Evolutionary conservation across 2,113 vertebrate genomes (phyloP).

Genomic region (Mandrillus leucophaeus): DNA sequence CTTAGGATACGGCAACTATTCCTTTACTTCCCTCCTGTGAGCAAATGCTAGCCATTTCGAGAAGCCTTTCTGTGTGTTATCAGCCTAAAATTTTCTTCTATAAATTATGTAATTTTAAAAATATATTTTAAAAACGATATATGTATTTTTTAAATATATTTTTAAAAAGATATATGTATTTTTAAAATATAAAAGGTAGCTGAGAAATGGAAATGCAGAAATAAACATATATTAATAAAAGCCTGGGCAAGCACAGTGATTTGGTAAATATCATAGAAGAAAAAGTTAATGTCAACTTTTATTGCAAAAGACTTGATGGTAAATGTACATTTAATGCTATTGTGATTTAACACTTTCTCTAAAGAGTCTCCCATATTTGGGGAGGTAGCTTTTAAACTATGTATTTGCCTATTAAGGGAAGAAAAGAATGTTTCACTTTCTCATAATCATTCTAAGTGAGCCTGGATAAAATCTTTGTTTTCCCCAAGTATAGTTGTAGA

Average conservation of each 20-base stretch:
- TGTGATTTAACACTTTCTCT: background rate
- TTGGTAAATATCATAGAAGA: background rate
- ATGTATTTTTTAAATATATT: too few relatives aligned
- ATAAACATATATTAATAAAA: background rate
- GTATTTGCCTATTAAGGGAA: background rate
- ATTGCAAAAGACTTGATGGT: background rate
- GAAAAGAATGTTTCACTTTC: background rate
- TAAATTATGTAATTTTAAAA: background rate
- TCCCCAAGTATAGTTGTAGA: background rate
- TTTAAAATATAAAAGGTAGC: background rate
- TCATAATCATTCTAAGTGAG: background rate
- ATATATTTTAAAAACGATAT: background rate
- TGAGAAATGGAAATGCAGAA: background rate
- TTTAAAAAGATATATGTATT: too few relatives aligned
- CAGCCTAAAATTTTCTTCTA: background rate
- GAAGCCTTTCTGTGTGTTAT: background rate
- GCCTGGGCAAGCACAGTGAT: background rate
- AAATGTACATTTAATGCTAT: background rate
- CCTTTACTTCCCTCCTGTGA: background rate
- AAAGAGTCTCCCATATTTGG: background rate
- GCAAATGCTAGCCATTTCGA: too few relatives aligned
- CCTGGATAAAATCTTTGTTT: background rate
- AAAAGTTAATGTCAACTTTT: background rate
- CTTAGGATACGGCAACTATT: background rate
- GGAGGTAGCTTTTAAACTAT: background rate